Evolutionary conservation across 2,113 vertebrate genomes (phyloP).

Genomic region (Microcebus ravelobensis): DNA sequence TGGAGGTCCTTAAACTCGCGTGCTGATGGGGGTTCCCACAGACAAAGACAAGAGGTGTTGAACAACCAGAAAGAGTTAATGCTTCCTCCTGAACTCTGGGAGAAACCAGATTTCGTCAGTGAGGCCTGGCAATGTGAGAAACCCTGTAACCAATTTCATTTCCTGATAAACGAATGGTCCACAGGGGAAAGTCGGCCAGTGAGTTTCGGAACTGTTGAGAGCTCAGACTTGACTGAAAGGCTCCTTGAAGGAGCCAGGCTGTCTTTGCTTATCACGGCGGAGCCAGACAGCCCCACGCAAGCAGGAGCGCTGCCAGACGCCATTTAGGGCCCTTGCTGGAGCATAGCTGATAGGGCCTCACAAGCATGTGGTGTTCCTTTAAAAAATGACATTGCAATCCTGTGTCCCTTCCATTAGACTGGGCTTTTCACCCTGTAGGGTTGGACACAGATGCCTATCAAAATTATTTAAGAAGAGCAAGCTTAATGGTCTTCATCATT

Average conservation of each 20-base stretch:
- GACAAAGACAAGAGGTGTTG: not conserved
- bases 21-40: accelerated
- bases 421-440: not conserved
- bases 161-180: conserved; percentile 89
- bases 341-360: not conserved
- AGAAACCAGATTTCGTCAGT: conserved; percentile 83
- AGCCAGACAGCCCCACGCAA: conserved; percentile 85
- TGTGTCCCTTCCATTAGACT: not conserved
- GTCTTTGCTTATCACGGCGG: conserved; percentile 91
- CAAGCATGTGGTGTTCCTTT: not conserved
- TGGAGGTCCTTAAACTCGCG: not conserved
- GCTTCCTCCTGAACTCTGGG: conserved; percentile 78
- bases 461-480: not conserved
- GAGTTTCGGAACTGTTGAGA: conserved; percentile 84
- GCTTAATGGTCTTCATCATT: not conserved
- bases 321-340: conserved; percentile 10
- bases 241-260: conserved; percentile 91
- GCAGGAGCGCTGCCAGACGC: conserved; percentile 81
- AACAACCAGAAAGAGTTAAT: conserved; percentile 77
- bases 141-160: conserved; percentile 89
- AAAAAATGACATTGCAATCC: not conserved
- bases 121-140: conserved; percentile 87
- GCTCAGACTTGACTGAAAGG: conserved; percentile 83
- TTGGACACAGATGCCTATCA: not conserved
- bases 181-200: conserved; percentile 84